phyloP scores from a whole-genome alignment of 2,888 invertebrate genomes.

The Hyles lineata region DNA sequence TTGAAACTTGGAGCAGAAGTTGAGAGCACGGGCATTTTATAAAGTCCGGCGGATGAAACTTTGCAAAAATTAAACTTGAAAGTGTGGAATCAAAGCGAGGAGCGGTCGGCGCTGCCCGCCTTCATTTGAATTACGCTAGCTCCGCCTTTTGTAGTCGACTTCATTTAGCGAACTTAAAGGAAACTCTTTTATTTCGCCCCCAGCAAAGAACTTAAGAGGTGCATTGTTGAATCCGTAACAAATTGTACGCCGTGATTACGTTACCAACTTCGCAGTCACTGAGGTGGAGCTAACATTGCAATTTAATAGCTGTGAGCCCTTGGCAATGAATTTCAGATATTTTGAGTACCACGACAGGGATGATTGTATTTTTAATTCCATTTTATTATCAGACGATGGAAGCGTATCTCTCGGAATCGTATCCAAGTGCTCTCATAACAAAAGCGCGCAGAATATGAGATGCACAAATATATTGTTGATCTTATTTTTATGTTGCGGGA shows the following conservation, averaged over 20 bases:
- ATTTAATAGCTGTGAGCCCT: constrained; percentile 62
- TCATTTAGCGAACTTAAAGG: constrained; percentile 82
- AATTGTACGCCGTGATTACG: constrained; percentile 81
- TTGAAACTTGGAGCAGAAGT: constrained; percentile 59
- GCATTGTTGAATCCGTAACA: constrained; percentile 84
- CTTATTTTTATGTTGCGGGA: constrained; percentile 56
- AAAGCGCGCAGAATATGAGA: constrained; percentile 4
- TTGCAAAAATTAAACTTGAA: constrained; percentile 79
- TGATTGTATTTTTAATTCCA: not conserved
- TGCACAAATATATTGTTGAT: constrained; percentile 20
- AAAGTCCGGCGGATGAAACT: constrained; percentile 73
- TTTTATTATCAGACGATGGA: not conserved
- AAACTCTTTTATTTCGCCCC: constrained; percentile 75
- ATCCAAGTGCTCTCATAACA: not conserved
- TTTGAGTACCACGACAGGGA: constrained; percentile 27
- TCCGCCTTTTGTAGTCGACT: constrained; percentile 83
- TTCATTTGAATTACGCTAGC: constrained; percentile 80
- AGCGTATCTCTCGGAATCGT: not conserved
- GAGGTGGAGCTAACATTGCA: constrained; percentile 68
- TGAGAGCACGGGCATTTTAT: constrained; percentile 60
- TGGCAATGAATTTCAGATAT: constrained; percentile 57
- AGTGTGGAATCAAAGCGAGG: constrained; percentile 76
- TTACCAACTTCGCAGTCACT: constrained; percentile 63
- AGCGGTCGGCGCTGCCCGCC: constrained; percentile 66
- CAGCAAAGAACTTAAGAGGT: constrained; percentile 77